A percentile compares a stretch with the other conserved stretches of the same genome.
These are phyloP conservation scores for Tachysurus vachellii DNA, from an alignment of 2,113 vertebrate genomes.

Conservation along the genomic window DNA sequence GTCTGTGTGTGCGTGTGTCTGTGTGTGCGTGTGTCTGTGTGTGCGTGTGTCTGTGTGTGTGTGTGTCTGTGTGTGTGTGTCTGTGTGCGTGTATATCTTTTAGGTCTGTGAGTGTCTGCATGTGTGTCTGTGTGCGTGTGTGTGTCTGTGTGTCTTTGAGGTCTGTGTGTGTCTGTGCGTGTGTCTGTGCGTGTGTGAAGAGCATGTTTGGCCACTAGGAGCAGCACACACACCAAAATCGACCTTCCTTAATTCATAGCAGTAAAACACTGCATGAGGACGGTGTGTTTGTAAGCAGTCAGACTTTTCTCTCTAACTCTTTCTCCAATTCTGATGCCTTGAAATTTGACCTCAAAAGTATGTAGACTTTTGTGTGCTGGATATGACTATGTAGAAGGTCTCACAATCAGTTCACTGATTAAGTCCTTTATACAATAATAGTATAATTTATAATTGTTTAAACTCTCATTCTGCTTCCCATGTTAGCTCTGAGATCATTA, in stretches of 20 bases:
- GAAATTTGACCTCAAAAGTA: neutral
- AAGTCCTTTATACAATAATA: neutral
- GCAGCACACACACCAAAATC: conserved; percentile 52
- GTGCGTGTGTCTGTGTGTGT: no score
- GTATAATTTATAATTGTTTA: neutral
- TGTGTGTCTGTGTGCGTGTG: neutral
- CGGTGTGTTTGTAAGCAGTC: neutral
- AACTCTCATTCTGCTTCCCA: neutral
- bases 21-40: no score
- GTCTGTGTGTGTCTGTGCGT: neutral
- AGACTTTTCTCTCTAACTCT: neutral
- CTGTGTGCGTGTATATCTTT: no score
- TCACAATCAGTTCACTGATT: neutral
- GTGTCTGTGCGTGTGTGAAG: conserved; percentile 13
- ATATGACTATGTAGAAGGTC: neutral
- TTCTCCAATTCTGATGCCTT: neutral
- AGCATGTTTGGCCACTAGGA: conserved; percentile 51
- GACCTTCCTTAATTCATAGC: neutral
- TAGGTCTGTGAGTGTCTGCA: no score
- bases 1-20: neutral
- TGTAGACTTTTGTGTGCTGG: neutral
- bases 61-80: no score
- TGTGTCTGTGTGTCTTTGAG: neutral
- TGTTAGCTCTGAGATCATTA: neutral
- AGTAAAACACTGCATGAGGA: neutral